Base-by-base conservation (phyloP, 2,797 vertebrate species). In the Megaceryle alcyon region DNA sequence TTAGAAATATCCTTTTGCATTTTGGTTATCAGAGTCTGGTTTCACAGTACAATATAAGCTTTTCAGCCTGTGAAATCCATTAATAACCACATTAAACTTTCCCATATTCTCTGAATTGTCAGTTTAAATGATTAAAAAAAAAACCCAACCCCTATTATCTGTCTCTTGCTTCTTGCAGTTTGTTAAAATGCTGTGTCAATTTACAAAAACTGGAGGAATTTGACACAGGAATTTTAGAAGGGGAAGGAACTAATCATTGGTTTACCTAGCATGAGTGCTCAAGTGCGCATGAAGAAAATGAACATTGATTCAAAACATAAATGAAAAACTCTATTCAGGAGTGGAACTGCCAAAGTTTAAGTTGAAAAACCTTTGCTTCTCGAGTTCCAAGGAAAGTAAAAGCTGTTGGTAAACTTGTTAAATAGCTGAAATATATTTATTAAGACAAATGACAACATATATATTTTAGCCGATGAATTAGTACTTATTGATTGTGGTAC, bases 261-360 rank as follows among this genome's bases (percentile, higher is more conserved):
- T 95, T 97, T 96, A 89, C 79, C 90, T 94, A 94, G 48, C 72
- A 71, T 90, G 82, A 89, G 76, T 94, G 83, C 77, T 94, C 76
- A 95, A 95, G 68, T 96, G 71, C 43, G 7, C 81, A 63, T 82
- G 81, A 95, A 94, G 92, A 81, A 97, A 94, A 97, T 90, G 86
- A 94, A 59, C 43, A 94, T 92, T 88, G 89, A 96, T 97, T 94
- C 81, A 93, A 95, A 96, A 72, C 49, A 53, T 85, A 93, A 95
- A 80, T 88, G 60, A 93, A 95, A 94, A 94, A 86, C 91, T 69
- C 63, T 93, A 3, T 85, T 91, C 28, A 41, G 28, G 43, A 85
- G 14, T 57, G 37, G 82, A 79, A 60, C 86, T 92, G 44, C 82
- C 33, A 28, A 86, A 88, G 48, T 88, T 92, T 88, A 88, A 13